Evolutionary conservation across 1,140 invertebrate genomes (phyloP).

Genomic region (Cepaea nemoralis): DNA sequence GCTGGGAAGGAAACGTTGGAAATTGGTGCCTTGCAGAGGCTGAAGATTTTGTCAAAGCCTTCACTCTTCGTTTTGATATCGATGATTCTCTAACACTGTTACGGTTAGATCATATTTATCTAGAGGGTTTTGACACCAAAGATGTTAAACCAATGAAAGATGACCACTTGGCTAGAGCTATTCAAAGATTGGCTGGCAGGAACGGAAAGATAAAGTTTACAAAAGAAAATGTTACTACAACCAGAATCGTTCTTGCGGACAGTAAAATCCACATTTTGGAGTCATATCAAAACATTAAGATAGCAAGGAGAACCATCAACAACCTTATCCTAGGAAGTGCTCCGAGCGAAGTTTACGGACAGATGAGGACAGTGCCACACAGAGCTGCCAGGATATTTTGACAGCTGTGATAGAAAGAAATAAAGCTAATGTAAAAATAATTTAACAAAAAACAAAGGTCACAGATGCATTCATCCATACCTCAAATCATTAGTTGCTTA

Average conservation of each 20-base stretch:
- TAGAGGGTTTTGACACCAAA: conserved; percentile 96
- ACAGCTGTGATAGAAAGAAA: no score
- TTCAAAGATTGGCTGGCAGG: no score
- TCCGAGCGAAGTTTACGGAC: conserved; percentile 2
- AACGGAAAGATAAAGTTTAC: conserved; percentile 97
- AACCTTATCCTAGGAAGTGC: conserved; percentile 90
- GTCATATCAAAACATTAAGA: conserved; percentile 98
- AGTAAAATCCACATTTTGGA: conserved; percentile 91
- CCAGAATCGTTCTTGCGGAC: no score
- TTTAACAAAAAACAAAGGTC: no score
- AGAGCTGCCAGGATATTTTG: conserved; percentile 4
- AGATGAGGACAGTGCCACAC: not conserved
- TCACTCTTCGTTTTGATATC: conserved; percentile 95
- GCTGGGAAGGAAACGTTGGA: conserved; percentile 82
- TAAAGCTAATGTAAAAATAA: no score
- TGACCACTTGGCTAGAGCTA: conserved; percentile 94
- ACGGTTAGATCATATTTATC: conserved; percentile 94
- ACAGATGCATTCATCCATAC: no score
- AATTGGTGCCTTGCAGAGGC: no score
- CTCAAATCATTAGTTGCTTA: no score
- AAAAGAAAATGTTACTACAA: conserved; percentile 99
- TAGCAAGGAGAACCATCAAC: conserved; percentile 93
- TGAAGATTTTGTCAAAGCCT: conserved; percentile 98
- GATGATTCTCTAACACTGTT: conserved; percentile 96
- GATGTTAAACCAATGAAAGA: conserved; percentile 96